These are phyloP conservation scores for Poecilia picta DNA, from an alignment of 2,797 vertebrate species.

Conservation along the genomic window DNA sequence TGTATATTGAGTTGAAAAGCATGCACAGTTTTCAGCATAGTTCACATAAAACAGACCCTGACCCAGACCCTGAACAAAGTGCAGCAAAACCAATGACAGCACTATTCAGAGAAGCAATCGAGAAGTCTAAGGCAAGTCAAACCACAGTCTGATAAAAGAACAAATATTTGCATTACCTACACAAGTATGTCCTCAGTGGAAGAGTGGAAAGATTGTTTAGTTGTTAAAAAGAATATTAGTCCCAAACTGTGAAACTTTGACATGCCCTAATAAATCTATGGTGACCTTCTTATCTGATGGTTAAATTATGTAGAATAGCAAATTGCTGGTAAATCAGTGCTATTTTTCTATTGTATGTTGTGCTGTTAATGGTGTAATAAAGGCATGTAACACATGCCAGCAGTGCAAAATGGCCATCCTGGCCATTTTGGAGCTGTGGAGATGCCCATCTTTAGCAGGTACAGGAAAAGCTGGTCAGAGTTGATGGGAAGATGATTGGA, in stretches of 20 bases:
- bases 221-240: neutral
- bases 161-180: neutral
- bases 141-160: neutral
- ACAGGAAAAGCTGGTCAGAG: neutral
- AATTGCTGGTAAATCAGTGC: neutral
- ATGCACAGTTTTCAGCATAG: neutral
- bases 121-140: neutral
- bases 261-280: neutral
- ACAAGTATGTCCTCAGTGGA: neutral
- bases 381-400: neutral
- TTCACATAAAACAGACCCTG: neutral
- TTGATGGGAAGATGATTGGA: neutral
- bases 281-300: neutral
- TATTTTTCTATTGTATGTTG: neutral
- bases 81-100: neutral
- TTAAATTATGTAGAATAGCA: neutral
- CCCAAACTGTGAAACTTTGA: neutral
- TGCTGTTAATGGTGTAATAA: neutral
- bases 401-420: neutral
- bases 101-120: neutral
- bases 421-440: too few relatives aligned
- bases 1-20: neutral
- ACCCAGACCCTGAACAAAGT: neutral
- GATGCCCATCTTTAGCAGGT: neutral
- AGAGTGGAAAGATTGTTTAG: neutral